These are phyloP conservation scores for Parascotia fuliginaria DNA, from an alignment of 2,888 invertebrate species.

Conservation along the genomic window DNA sequence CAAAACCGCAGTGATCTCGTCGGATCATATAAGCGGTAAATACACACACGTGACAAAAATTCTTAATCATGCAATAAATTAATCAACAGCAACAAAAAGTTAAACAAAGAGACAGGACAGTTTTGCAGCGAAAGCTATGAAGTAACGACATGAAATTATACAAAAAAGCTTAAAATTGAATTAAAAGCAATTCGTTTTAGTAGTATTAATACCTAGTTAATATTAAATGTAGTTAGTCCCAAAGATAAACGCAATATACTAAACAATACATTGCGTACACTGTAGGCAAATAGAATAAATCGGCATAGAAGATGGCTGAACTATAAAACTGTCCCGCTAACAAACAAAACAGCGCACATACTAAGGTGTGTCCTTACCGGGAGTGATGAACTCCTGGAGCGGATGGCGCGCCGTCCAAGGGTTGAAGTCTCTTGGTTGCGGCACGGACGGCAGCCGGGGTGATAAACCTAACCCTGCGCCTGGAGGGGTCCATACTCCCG, in stretches of 20 bases:
- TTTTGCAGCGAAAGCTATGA: constrained; percentile 22
- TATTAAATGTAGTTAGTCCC: background rate
- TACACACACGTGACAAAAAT: constrained; percentile 32
- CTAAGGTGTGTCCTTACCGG: constrained; percentile 58
- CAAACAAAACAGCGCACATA: constrained; percentile 17
- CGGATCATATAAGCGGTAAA: background rate
- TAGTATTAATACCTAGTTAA: background rate
- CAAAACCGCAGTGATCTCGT: constrained; percentile 37
- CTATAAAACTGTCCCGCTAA: constrained; percentile 29
- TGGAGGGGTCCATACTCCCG: constrained; percentile 62
- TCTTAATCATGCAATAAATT: constrained; percentile 74
- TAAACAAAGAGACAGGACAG: constrained; percentile 50
- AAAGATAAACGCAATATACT: background rate
- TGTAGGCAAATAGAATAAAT: background rate
- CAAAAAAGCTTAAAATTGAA: background rate
- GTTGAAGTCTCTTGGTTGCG: constrained; percentile 65
- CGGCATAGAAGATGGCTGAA: constrained; percentile 9
- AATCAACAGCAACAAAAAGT: constrained; percentile 68
- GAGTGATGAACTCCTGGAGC: constrained; percentile 69
- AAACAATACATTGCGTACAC: background rate
- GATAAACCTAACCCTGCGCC: constrained; percentile 30
- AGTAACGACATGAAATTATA: background rate
- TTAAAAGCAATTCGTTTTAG: background rate
- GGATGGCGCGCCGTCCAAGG: constrained; percentile 77
- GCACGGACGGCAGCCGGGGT: constrained; percentile 35